These are phyloP conservation scores for Aspidapion aeneum DNA, from an alignment of 2,888 invertebrate species.

Conservation along the genomic window DNA sequence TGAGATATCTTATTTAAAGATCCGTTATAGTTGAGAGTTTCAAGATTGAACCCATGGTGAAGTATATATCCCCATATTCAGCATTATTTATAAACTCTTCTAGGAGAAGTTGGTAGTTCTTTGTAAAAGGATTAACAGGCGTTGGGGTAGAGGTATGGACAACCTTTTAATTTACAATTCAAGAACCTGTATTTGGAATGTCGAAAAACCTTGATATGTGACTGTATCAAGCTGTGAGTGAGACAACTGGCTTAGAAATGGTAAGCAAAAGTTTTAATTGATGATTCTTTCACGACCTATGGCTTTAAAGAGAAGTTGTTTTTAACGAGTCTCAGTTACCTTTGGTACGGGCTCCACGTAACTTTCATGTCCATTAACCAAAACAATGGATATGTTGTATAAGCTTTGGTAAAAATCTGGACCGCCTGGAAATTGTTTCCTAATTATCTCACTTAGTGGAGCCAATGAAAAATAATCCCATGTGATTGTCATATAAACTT, in stretches of 20 bases:
- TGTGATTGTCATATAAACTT: constrained; percentile 12
- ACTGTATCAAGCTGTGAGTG: too few relatives aligned
- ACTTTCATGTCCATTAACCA: constrained; percentile 48
- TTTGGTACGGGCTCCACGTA: constrained; percentile 49
- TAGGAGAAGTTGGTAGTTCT: constrained; percentile 45
- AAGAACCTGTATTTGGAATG: too few relatives aligned
- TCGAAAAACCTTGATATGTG: too few relatives aligned
- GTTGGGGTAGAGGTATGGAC: too few relatives aligned
- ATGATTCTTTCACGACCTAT: too few relatives aligned
- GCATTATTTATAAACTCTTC: constrained; percentile 52
- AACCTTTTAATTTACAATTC: too few relatives aligned
- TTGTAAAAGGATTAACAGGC: constrained; percentile 42
- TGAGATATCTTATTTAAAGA: too few relatives aligned
- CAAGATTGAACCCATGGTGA: constrained; percentile 59
- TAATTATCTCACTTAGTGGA: constrained; percentile 33
- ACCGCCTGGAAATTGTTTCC: constrained; percentile 33
- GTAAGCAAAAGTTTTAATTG: too few relatives aligned
- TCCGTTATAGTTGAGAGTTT: constrained; percentile 53
- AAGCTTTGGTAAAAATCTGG: constrained; percentile 30
- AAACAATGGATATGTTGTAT: constrained; percentile 32
- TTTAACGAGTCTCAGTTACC: too few relatives aligned
- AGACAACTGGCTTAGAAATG: too few relatives aligned
- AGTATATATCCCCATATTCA: constrained; percentile 53
- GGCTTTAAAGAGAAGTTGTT: too few relatives aligned
- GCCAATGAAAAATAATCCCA: constrained; percentile 11